Conservation (phyloP, 2,888 invertebrate genomes). For the Parasteatoda lunata region DNA sequence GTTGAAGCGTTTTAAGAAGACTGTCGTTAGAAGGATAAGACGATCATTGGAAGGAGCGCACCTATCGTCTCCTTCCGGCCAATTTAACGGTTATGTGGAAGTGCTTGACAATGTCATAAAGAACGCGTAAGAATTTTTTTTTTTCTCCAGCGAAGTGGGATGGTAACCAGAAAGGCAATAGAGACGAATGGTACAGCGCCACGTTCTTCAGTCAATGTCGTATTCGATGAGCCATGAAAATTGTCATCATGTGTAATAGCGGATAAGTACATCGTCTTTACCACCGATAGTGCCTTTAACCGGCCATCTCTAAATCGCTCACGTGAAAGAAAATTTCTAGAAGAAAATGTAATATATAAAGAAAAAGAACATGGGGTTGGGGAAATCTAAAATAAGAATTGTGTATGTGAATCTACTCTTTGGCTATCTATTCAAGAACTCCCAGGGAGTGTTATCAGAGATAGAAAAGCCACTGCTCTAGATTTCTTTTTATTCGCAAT, state of each 20-base stretch:
- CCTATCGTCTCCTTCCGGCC: constrained; percentile 49
- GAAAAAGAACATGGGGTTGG: background rate
- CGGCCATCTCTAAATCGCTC: constrained; percentile 28
- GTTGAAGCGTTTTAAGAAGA: constrained; percentile 39
- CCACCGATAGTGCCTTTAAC: constrained; percentile 26
- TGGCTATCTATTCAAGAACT: constrained; percentile 17
- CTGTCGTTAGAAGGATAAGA: constrained; percentile 33
- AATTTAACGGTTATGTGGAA: constrained; percentile 56
- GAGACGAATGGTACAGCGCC: constrained; percentile 41
- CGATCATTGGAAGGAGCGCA: constrained; percentile 30
- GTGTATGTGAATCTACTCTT: constrained; percentile 24
- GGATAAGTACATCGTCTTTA: constrained; percentile 51
- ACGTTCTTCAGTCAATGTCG: constrained; percentile 43
- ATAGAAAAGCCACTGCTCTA: constrained; percentile 13
- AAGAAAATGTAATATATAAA: constrained; percentile 3
- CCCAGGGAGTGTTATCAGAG: constrained; percentile 38
- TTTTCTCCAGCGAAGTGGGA: constrained; percentile 13
- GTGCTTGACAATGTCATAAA: constrained; percentile 54
- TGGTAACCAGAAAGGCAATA: constrained; percentile 34
- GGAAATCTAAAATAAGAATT: constrained; percentile 41
- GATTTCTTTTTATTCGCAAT: constrained; percentile 4
- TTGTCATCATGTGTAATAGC: constrained; percentile 60
- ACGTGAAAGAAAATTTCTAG: constrained; percentile 27
- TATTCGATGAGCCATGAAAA: constrained; percentile 46
- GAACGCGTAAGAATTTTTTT: constrained; percentile 23